Conservation (phyloP, 2,888 invertebrate genomes). For the Graphium colonna region DNA sequence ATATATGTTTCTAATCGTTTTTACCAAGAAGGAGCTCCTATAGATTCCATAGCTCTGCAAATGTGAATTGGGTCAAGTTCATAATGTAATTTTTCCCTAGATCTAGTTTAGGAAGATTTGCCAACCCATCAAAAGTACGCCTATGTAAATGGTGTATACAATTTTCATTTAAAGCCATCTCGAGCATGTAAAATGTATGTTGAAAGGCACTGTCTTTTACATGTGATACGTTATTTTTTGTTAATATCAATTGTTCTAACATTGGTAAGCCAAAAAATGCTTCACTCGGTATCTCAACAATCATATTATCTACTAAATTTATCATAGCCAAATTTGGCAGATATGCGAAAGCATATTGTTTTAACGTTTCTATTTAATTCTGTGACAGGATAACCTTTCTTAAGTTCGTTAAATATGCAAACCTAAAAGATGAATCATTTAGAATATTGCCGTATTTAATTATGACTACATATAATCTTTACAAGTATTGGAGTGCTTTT, state of each 20-base stretch:
- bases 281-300: conserved; percentile 85
- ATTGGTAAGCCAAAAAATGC: conserved; percentile 87
- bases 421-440: conserved; percentile 84
- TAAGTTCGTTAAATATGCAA: conserved; percentile 86
- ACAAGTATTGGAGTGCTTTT: conserved; percentile 83
- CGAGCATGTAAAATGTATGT: conserved; percentile 85
- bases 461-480: conserved; percentile 82
- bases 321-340: conserved; percentile 84
- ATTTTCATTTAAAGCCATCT: conserved; percentile 90
- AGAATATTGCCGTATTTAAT: conserved; percentile 85
- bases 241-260: conserved; percentile 87
- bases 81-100: conserved; percentile 87
- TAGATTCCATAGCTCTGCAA: conserved; percentile 88
- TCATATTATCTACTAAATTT: conserved; percentile 87
- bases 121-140: conserved; percentile 88
- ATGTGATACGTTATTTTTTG: conserved; percentile 91
- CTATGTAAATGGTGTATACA: conserved; percentile 87
- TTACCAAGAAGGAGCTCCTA: conserved; percentile 85
- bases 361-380: too few species aligned
- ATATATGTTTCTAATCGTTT: too few species aligned
- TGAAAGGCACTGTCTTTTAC: conserved; percentile 92
- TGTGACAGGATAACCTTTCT: conserved; percentile 83
- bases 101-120: conserved; percentile 86
- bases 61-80: conserved; percentile 88
- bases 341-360: conserved; percentile 86